These are phyloP conservation scores for Lasioglossum calceatum DNA, from an alignment of 2,888 invertebrate species.

Conservation along the genomic window DNA sequence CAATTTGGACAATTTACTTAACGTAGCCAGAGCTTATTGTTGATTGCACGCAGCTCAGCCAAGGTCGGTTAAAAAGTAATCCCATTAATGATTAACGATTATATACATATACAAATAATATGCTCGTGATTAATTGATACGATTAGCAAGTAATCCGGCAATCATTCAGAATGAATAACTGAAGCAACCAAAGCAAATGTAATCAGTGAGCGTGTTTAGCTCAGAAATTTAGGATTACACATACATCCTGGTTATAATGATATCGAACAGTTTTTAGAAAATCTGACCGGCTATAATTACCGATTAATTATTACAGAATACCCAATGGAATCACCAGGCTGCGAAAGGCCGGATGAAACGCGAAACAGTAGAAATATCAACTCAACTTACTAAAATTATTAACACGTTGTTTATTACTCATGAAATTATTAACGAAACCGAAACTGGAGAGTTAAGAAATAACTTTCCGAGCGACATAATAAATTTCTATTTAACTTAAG, in stretches of 20 bases:
- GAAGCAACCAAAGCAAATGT: not conserved
- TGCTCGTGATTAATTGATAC: no score
- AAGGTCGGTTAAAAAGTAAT: not conserved
- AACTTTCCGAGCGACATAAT: no score
- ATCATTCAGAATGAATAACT: not conserved
- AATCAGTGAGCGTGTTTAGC: not conserved
- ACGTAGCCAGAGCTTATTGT: not conserved
- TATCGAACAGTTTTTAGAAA: not conserved
- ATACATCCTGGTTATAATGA: not conserved
- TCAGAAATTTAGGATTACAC: not conserved
- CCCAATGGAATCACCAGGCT: not conserved
- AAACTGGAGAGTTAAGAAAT: no score
- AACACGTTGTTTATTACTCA: no score
- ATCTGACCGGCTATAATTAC: not conserved
- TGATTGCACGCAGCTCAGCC: not conserved
- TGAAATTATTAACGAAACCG: no score
- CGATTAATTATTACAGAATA: not conserved
- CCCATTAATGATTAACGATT: not conserved
- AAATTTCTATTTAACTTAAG: no score
- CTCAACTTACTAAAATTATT: not conserved
- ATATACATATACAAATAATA: not conserved
- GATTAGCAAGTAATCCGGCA: not conserved
- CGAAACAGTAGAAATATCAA: not conserved
- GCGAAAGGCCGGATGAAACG: not conserved
- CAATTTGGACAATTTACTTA: not conserved